A percentile compares a stretch with the other conserved stretches of the same genome.
Conservation (phyloP, 2,888 invertebrate species). For the Synanthedon tipuliformis region DNA sequence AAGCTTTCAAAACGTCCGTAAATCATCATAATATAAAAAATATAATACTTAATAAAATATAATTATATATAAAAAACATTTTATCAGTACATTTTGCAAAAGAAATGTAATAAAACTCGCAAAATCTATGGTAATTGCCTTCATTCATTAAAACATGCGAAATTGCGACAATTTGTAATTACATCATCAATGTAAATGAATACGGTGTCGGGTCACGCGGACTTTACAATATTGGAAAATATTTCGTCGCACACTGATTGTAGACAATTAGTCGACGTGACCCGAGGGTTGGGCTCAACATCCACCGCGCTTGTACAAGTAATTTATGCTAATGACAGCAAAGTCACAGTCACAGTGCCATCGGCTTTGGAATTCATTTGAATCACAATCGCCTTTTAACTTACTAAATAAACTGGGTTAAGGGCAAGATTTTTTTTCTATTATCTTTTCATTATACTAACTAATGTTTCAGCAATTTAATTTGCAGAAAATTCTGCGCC, state of each 20-base stretch:
- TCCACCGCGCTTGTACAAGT: slow-evolving; percentile 9
- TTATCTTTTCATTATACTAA: too few relatives aligned
- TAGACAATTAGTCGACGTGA: slow-evolving; percentile 17
- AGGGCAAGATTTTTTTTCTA: neutral
- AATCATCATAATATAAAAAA: too few relatives aligned
- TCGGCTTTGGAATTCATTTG: slow-evolving; percentile 12
- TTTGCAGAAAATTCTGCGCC: too few relatives aligned
- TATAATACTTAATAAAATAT: too few relatives aligned
- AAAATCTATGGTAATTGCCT: too few relatives aligned
- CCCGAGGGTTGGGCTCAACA: slow-evolving; percentile 2
- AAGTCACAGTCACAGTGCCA: slow-evolving; percentile 7
- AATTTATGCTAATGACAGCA: slow-evolving; percentile 15
- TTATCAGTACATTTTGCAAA: too few relatives aligned
- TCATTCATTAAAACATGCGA: neutral
- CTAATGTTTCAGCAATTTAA: too few relatives aligned
- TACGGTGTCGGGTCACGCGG: slow-evolving; percentile 10
- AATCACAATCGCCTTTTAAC: slow-evolving; percentile 15
- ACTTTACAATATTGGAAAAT: slow-evolving; percentile 11
- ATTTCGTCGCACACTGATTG: slow-evolving; percentile 13
- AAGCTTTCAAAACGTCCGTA: too few relatives aligned
- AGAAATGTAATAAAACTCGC: too few relatives aligned
- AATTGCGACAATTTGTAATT: slow-evolving; percentile 5
- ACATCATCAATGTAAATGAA: slow-evolving; percentile 13
- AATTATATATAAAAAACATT: too few relatives aligned
- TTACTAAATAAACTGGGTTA: neutral